Evolutionary conservation across 2,113 vertebrate genomes (phyloP).

Genomic region (Ancistrus triradiatus): DNA sequence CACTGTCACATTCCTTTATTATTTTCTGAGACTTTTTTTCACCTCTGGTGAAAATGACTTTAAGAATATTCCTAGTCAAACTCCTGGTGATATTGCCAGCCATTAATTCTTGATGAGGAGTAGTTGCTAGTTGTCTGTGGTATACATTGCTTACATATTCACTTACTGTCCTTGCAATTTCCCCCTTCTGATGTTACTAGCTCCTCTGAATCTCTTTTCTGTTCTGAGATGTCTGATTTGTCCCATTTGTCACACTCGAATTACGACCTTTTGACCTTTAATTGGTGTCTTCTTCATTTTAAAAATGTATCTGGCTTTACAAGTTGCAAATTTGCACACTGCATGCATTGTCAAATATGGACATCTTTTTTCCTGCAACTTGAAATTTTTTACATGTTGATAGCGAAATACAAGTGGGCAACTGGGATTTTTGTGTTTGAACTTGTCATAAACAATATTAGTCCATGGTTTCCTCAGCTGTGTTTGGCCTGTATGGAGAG

Average conservation of each 20-base stretch:
- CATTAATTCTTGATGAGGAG: neutral
- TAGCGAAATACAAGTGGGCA: conserved; percentile 18
- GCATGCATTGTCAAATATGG: neutral
- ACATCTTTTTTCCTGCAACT: conserved; percentile 2
- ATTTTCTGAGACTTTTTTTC: conserved; percentile 11
- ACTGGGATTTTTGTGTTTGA: conserved; percentile 9
- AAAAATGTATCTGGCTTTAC: conserved; percentile 4
- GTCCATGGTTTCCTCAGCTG: conserved; percentile 18
- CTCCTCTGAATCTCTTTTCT: conserved; percentile 7
- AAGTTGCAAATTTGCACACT: conserved; percentile 2
- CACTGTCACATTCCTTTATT: conserved; percentile 8
- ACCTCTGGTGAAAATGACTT: conserved; percentile 22
- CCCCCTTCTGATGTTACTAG: conserved; percentile 4
- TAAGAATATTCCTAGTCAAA: conserved; percentile 28
- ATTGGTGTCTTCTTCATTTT: neutral
- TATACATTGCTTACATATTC: neutral
- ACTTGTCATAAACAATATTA: conserved; percentile 10
- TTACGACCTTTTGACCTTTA: neutral
- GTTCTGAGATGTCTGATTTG: neutral
- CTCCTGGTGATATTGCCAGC: conserved; percentile 22
- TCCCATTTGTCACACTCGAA: neutral
- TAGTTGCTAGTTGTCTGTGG: neutral
- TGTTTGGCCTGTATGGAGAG: too few relatives aligned
- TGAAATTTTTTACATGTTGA: conserved; percentile 5
- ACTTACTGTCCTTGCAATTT: conserved; percentile 18